phyloP scores from a whole-genome alignment of 2,888 invertebrate species.

The Drosophila recens region DNA sequence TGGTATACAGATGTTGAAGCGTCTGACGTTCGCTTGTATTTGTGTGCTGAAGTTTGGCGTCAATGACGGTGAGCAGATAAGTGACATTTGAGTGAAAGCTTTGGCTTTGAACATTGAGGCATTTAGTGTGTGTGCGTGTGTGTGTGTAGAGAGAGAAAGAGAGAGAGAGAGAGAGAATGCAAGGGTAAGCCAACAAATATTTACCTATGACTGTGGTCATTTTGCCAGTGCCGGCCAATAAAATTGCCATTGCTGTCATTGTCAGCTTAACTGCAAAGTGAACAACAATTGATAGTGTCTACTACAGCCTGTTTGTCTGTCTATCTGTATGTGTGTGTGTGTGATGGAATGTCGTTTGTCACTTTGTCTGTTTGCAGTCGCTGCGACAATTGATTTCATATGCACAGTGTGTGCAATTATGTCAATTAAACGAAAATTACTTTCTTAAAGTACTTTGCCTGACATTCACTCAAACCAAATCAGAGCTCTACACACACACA shows the following conservation, averaged over 20 bases:
- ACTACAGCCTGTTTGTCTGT: conserved; percentile 6
- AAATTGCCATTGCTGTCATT: conserved; percentile 80
- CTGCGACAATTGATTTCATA: conserved; percentile 78
- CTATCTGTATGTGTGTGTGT: conserved; percentile 10
- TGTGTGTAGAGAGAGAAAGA: conserved; percentile 5
- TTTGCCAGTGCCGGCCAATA: conserved; percentile 74
- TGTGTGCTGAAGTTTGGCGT: conserved; percentile 29
- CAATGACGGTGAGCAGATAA: conserved; percentile 57
- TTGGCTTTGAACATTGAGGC: conserved; percentile 51
- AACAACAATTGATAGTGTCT: conserved; percentile 66
- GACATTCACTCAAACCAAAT: conserved; percentile 45
- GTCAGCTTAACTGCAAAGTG: conserved; percentile 78
- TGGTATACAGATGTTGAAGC: conserved; percentile 65
- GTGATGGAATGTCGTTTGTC: conserved; percentile 47
- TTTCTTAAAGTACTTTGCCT: conserved; percentile 58
- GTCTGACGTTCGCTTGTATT: conserved; percentile 29
- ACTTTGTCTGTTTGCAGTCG: conserved; percentile 39
- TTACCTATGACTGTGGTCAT: conserved; percentile 78
- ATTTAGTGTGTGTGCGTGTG: conserved; percentile 6
- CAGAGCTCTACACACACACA: conserved; percentile 18
- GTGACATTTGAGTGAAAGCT: conserved; percentile 78
- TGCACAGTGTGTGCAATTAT: conserved; percentile 79
- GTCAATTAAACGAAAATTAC: conserved; percentile 80
- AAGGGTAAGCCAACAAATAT: conserved; percentile 77
- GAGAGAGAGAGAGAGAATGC: conserved; percentile 39